These are phyloP conservation scores for Acrossocheilus wenchowensis DNA, from an alignment of 2,797 vertebrate species.

Conservation along the genomic window DNA sequence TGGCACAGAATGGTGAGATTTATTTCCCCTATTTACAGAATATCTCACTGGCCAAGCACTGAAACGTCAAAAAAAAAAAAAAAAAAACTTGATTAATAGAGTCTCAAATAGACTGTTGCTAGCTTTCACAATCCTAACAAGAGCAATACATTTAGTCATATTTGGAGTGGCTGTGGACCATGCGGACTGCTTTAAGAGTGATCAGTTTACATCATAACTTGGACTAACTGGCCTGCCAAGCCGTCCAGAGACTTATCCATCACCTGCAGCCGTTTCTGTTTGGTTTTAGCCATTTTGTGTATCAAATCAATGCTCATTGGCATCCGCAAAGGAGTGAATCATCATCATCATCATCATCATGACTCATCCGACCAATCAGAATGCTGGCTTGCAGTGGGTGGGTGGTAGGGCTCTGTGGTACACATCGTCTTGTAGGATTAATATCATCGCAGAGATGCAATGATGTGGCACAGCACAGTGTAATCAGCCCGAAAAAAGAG, in stretches of 20 bases:
- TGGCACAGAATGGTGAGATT: neutral
- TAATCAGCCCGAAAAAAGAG: neutral
- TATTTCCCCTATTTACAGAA: constrained; percentile 9
- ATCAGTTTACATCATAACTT: constrained; percentile 53
- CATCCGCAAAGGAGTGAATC: constrained; percentile 58
- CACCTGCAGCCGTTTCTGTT: constrained; percentile 21
- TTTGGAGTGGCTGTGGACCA: constrained; percentile 40
- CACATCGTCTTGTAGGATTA: constrained; percentile 9
- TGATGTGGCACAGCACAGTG: constrained; percentile 15
- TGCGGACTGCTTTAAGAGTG: constrained; percentile 15
- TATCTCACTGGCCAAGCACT: neutral
- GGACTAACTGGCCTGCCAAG: constrained; percentile 28
- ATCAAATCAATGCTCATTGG: constrained; percentile 50
- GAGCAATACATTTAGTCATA: constrained; percentile 44
- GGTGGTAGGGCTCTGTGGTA: constrained; percentile 8
- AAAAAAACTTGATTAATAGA: constrained; percentile 38
- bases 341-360: constrained; percentile 33
- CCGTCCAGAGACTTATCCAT: constrained; percentile 41
- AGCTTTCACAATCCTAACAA: constrained; percentile 14
- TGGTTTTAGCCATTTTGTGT: constrained; percentile 36
- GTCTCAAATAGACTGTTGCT: constrained; percentile 45
- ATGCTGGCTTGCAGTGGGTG: constrained; percentile 51
- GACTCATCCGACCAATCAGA: constrained; percentile 56
- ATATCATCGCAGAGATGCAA: constrained; percentile 23
- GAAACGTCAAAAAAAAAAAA: constrained; percentile 34